Evolutionary conservation across 2,888 invertebrate genomes (phyloP), one percentile per base, ranked within the genome.

Genomic region (Lordiphosa fenestrarum): DNA sequence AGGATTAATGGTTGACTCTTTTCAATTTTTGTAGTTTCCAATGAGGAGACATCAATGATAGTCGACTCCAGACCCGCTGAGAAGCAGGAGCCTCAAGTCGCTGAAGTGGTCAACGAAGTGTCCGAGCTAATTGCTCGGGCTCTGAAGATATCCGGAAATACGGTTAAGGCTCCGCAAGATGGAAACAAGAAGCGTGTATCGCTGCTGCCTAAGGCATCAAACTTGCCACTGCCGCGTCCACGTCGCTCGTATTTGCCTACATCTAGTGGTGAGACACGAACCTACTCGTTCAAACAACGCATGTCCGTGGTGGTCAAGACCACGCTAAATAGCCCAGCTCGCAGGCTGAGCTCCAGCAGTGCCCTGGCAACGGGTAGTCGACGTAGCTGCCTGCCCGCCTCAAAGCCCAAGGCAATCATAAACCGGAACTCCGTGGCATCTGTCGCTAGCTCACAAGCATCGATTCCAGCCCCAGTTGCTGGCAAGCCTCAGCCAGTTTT

Each of bases 241-340:
- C 73, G 67, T 0, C 85, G 61, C 62, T 85, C 64, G 1, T 59
- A 35, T 53, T 6, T 84, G 42, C 81, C 81, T 3, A 66, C 71
- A 15, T n/a, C 47, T 3, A 64, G 56, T 13, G 70, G 60, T 1
- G 73, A 83, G 9, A 74, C 73, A 15, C 72, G 75, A 33, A 54
- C 68, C 10, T 81, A 67, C 53, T 66, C 53, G 10, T 80, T 82
- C 23, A 84, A 75, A 21, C 85, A 86, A 13, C 85, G 88, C n/a
- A 88, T 88, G 88, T 88, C 88, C 0, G 78, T 88, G 3, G 77
- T 88, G 2, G 87, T 88, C 0, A 88, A 87, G 42, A 88, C 88
- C 15, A 88, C 88, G 1, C 56, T 88, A 0, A 88, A 88, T 48
- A 88, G 88, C 37, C 88, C 88, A 41, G 88, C 88, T 0, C 84